Evolutionary conservation across 2,797 vertebrate genomes (phyloP).

Genomic region (Choloepus didactylus): DNA sequence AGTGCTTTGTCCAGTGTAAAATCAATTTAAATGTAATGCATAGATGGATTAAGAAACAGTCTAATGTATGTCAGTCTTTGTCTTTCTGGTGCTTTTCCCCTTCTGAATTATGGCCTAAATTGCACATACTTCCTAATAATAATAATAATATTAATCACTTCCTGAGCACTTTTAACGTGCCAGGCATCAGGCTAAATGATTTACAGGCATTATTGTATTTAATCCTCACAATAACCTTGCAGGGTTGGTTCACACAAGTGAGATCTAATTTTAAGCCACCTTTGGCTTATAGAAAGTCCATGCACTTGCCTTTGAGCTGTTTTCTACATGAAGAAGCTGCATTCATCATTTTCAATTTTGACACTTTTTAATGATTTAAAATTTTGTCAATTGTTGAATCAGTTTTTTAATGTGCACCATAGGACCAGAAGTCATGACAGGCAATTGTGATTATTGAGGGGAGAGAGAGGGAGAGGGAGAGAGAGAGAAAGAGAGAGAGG

Average conservation of each 20-base stretch:
- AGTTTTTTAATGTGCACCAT: neutral
- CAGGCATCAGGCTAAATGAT: neutral
- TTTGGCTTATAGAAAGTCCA: neutral
- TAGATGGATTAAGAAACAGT: neutral
- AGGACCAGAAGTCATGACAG: neutral
- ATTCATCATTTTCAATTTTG: neutral
- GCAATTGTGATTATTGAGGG: neutral
- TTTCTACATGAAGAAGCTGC: neutral
- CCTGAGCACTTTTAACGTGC: neutral
- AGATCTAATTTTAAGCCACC: neutral
- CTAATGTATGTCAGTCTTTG: neutral
- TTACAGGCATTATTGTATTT: neutral
- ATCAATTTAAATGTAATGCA: neutral
- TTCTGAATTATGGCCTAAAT: conserved; percentile 27
- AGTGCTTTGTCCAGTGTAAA: neutral
- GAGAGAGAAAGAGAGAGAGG: neutral
- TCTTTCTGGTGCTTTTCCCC: conserved; percentile 41
- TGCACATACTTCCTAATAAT: neutral
- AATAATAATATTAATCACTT: neutral
- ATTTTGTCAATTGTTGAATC: neutral
- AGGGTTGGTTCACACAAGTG: neutral
- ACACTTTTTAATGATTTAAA: neutral
- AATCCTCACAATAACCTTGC: neutral
- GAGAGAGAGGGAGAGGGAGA: neutral
- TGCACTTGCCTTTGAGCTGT: neutral